Evolutionary conservation across 2,113 vertebrate species (phyloP), one percentile per base, ranked within the genome.

Genomic region (Corydoras maculifer): DNA sequence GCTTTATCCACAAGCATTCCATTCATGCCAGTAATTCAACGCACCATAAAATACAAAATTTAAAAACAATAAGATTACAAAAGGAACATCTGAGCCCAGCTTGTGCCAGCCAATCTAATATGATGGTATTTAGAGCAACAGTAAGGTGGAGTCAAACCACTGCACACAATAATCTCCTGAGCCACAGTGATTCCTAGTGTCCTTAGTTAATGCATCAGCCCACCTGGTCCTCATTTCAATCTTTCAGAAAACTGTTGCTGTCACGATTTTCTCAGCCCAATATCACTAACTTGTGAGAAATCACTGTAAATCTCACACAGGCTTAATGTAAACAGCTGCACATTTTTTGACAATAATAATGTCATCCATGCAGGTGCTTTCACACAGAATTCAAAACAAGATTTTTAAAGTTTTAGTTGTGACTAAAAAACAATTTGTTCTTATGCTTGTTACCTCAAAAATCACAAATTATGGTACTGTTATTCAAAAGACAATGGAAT

Each of bases 211-310:
- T 51, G 72, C n/a, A 4, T 67, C 48, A 50, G 49, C 18, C 18
- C 48, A 68, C 72, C 78, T 82, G 80, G 80, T 76, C 78, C 74
- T 76, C 57, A 78, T 82, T 82, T 76, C 68, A 68, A 4, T 58
- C 62, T 62, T 58, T 30, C 55, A 68, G 57, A 58, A 63, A 65
- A 73, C 65, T 59, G 58, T 31, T 68, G 61, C 35, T 50, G 58
- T 64, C 58, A 55, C 31, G 12, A 55, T 71, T 62, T 11, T 30
- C 71, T 73, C 60, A 18, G 59, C 65, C 65, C 54, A 25, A 55
- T 57, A 60, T 25, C 25, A 60, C 4, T 59, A 58, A 54, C 62
- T 61, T 32, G 25, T 18, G 57, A 65, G n/a, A 12, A 60, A 61
- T 25, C 30, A 13, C 32, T 62, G 73, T 65, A 62, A 65, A 68